Conservation (phyloP, 1,140 invertebrate species). For the Zophobas atratus region DNA sequence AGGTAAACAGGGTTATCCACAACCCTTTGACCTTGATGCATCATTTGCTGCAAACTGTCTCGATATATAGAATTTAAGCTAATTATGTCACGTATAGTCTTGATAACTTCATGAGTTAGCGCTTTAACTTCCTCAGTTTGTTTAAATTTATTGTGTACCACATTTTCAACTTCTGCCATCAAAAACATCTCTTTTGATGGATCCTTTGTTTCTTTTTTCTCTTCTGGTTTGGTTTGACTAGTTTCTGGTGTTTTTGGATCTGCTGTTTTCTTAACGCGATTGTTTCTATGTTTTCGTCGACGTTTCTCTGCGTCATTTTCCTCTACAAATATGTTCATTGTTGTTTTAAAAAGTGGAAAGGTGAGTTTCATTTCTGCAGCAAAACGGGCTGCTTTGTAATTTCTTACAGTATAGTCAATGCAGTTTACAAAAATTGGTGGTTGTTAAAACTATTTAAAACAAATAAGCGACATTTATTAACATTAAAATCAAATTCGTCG, state of each 20-base stretch:
- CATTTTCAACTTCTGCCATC: conserved; percentile 97
- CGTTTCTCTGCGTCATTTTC: conserved; percentile 72
- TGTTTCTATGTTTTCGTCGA: conserved; percentile 70
- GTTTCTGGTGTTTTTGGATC: conserved; percentile 50
- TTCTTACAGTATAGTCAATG: not conserved
- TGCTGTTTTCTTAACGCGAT: conserved; percentile 59
- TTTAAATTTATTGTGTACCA: conserved; percentile 90
- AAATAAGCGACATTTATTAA: too few species aligned
- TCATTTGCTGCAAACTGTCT: conserved; percentile 92
- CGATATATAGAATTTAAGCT: conserved; percentile 96
- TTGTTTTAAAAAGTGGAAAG: conserved; percentile 78
- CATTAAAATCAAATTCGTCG: too few species aligned
- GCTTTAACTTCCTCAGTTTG: conserved; percentile 98
- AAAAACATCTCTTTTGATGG: conserved; percentile 74
- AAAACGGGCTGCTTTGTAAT: conserved; percentile 45
- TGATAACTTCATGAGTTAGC: conserved; percentile 96
- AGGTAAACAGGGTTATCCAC: conserved; percentile 99
- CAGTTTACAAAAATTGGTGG: too few species aligned
- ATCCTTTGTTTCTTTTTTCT: conserved; percentile 60
- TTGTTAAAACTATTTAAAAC: too few species aligned
- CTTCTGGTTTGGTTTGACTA: conserved; percentile 45
- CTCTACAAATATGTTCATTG: conserved; percentile 76
- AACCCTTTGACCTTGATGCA: conserved; percentile 95
- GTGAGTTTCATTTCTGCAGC: conserved; percentile 71
- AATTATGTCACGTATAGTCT: conserved; percentile 98